Evolutionary conservation across 2,797 vertebrate species (phyloP).

Genomic region (Clarias pachynema): DNA sequence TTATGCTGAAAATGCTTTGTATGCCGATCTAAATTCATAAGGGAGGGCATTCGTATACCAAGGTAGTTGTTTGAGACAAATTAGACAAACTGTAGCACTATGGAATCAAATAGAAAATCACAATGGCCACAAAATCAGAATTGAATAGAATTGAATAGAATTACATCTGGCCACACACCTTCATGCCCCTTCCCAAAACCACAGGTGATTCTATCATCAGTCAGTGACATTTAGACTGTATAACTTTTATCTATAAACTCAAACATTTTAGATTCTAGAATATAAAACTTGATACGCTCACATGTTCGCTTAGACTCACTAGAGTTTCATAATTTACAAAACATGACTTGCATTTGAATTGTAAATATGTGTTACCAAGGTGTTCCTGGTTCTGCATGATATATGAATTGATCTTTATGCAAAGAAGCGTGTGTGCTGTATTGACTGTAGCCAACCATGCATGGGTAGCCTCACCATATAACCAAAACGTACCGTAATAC

Average conservation of each 20-base stretch:
- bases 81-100: no score
- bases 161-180: background rate
- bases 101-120: no score
- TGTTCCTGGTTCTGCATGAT: background rate
- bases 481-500: background rate
- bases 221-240: background rate
- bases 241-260: background rate
- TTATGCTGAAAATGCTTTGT: no score
- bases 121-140: no score
- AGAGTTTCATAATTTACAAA: background rate
- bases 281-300: background rate
- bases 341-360: background rate
- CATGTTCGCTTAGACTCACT: background rate
- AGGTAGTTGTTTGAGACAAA: no score
- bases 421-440: background rate
- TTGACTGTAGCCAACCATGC: no score
- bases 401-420: background rate
- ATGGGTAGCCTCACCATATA: background rate
- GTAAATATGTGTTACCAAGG: background rate
- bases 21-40: no score
- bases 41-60: no score
- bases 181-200: background rate
- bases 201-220: background rate
- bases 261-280: background rate
- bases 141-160: no score